Base-by-base conservation (phyloP, 2,797 vertebrate genomes). In the Ficedula albicollis region DNA sequence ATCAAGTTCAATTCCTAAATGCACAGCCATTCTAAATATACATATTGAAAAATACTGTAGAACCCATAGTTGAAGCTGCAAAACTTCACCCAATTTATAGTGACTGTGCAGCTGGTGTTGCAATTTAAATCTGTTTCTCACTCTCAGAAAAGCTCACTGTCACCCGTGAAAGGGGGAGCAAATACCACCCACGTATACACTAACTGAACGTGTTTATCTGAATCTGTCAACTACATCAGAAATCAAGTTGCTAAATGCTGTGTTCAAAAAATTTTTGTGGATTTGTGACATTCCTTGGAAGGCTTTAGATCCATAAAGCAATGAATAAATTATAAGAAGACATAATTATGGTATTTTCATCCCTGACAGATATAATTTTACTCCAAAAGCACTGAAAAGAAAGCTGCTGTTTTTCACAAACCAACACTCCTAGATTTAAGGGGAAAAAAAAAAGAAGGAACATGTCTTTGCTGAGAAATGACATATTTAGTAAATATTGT, bases 281-380 rank as follows among this genome's bases (percentile, higher is more conserved):
- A 95, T 97, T 96, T 89, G 72, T 97, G 95, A 92, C 92, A 95
- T 89, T 97, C 87, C 84, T 97, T 95, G 80, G 87, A 97, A 97
- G 84, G 90, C 68, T 97, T 96, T 93, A 97, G 96, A 96, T 96
- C 89, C 94, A 97, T 97, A 98, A 97, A 97, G 96, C 85, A 97
- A 97, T 97, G 97, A 97, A 97, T 97, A 97, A 97, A 97, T 97
- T 97, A 98, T 97, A 97, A 96, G 94, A 96, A 97, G 95, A 97
- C 70, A 97, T 98, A 98, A 98, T 98, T 98, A 97, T 87, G 87
- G 82, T 97, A 96, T 97, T 97, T 98, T 97, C 89, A 94, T 97
- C 90, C 97, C 95, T 98, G 97, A 98, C 97, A 98, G 97, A 97
- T 96, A 89, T 93, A 97, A 95, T 97, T 97, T 97, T 96, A 77